Conservation (phyloP, 2,113 vertebrate species). For the Panthera leo region DNA sequence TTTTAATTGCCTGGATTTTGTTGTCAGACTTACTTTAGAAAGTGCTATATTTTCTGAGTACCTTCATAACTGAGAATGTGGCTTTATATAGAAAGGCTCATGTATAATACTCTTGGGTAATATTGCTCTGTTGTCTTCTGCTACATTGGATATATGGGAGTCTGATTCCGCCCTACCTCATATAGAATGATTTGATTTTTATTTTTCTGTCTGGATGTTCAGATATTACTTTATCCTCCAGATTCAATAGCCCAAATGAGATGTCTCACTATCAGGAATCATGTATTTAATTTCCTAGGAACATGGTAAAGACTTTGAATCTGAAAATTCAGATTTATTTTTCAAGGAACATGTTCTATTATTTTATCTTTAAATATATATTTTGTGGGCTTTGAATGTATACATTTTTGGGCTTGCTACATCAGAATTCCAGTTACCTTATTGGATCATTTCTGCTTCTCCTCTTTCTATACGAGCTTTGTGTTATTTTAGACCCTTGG, state of each 20-base stretch:
- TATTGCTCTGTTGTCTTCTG: neutral
- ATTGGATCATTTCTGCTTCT: neutral
- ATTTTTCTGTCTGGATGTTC: neutral
- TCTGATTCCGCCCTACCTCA: neutral
- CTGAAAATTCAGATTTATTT: neutral
- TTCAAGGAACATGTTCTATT: neutral
- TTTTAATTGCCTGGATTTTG: neutral
- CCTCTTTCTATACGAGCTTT: neutral
- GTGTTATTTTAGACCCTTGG: neutral
- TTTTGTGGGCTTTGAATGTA: neutral
- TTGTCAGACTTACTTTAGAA: neutral
- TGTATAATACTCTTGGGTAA: neutral
- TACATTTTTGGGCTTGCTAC: neutral
- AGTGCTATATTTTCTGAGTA: neutral
- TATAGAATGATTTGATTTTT: neutral
- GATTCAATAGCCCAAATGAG: neutral
- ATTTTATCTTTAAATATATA: neutral
- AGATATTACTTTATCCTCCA: neutral
- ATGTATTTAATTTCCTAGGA: neutral
- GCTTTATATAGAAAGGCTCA: neutral
- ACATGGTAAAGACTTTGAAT: neutral
- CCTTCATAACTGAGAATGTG: neutral
- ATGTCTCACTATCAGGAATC: neutral
- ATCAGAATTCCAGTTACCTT: neutral
- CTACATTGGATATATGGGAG: neutral